phyloP scores from a whole-genome alignment of 2,113 vertebrate genomes.

The Coryphaenoides rupestris region DNA sequence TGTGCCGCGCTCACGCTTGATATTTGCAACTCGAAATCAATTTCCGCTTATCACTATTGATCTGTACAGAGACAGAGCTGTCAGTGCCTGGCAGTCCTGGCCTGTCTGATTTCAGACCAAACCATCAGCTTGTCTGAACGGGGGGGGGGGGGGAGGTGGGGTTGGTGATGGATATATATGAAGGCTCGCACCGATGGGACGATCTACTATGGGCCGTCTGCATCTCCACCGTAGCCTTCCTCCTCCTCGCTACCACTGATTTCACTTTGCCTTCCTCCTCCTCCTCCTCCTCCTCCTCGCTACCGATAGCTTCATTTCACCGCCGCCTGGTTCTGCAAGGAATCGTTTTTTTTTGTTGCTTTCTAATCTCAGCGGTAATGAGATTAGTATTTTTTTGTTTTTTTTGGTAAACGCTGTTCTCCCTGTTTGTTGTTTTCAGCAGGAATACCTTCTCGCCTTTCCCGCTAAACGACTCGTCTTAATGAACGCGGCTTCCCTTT shows the following conservation, averaged over 20 bases:
- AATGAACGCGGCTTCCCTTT: conserved; percentile 15
- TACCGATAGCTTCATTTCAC: no score
- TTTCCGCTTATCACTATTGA: conserved; percentile 56
- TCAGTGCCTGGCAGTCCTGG: conserved; percentile 38
- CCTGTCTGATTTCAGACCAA: conserved; percentile 51
- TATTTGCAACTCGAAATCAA: conserved; percentile 47
- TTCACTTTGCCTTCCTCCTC: no score
- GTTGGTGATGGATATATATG: conserved; percentile 42
- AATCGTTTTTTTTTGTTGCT: background rate
- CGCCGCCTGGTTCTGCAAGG: no score
- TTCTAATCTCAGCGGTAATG: conserved; percentile 37
- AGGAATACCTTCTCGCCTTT: conserved; percentile 42
- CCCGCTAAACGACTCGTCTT: conserved; percentile 45
- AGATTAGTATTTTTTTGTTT: conserved; percentile 43
- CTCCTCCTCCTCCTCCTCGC: no score
- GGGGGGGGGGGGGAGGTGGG: conserved; percentile 15
- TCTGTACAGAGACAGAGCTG: conserved; percentile 51
- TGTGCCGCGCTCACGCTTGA: conserved; percentile 7
- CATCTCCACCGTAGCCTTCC: no score
- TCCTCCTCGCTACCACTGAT: no score
- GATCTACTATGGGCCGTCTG: no score
- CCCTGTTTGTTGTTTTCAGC: conserved; percentile 37
- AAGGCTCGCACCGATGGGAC: conserved; percentile 1
- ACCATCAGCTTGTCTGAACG: conserved; percentile 47
- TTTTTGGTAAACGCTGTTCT: conserved; percentile 7